A percentile compares a stretch with the other conserved stretches of the same genome.
Evolutionary conservation across 2,888 invertebrate genomes (phyloP).

Genomic region (Dilophus febrilis): DNA sequence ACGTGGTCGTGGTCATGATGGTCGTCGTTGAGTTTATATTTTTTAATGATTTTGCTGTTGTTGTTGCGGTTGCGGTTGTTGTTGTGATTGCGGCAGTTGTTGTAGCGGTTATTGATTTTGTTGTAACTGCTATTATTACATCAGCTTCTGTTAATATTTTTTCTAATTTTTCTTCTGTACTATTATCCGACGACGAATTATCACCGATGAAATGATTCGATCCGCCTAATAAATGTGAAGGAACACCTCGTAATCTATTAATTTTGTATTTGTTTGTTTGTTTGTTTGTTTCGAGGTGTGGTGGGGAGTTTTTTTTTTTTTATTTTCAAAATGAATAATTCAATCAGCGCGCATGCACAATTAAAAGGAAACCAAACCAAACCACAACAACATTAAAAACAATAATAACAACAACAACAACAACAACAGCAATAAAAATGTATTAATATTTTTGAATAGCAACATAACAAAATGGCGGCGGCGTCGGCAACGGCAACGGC

Average conservation of each 20-base stretch:
- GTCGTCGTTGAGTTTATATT: constrained; percentile 1
- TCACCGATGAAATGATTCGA: constrained; percentile 21
- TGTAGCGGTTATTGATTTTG: constrained; percentile 3
- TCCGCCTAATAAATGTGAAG: constrained; percentile 31
- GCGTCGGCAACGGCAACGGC: no score
- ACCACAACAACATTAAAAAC: not conserved
- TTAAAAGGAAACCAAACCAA: not conserved
- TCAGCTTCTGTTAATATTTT: constrained; percentile 4
- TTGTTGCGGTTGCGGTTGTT: no score
- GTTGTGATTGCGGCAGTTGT: constrained; percentile 4
- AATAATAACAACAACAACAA: not conserved
- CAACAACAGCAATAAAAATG: no score
- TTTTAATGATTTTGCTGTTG: no score
- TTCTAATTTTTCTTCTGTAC: constrained; percentile 16
- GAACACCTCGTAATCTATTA: constrained; percentile 30
- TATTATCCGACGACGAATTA: constrained; percentile 20
- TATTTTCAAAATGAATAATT: not conserved
- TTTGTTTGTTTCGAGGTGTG: not conserved
- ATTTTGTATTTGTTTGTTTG: not conserved
- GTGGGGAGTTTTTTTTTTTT: not conserved
- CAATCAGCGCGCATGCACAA: not conserved
- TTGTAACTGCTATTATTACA: constrained; percentile 6
- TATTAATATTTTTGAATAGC: no score
- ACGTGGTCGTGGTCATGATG: not conserved
- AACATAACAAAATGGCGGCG: no score